phyloP scores from a whole-genome alignment of 35 echinoderm and acorn worm genomes.

The Patiria miniata region DNA sequence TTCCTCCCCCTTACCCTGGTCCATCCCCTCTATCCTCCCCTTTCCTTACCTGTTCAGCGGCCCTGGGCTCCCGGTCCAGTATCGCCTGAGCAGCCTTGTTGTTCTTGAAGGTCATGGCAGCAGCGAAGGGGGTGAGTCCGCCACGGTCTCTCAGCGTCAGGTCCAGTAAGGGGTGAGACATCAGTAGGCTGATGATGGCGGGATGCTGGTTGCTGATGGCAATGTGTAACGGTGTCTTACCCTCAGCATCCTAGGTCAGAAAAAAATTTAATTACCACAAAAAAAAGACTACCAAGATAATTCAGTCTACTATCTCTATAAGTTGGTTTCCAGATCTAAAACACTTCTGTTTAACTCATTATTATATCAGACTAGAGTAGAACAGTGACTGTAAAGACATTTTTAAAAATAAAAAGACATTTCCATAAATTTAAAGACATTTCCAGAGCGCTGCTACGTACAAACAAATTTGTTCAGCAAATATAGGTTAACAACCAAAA shows the following conservation, averaged over 20 bases:
- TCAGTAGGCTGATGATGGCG: constrained; percentile 82
- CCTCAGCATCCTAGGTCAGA: constrained; percentile 78
- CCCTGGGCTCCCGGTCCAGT: constrained; percentile 84
- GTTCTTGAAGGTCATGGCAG: constrained; percentile 94
- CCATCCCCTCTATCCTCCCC: neutral
- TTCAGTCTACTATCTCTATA: no score
- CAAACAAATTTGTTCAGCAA: no score
- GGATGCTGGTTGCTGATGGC: constrained; percentile 96
- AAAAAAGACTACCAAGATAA: no score
- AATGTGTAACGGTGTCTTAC: constrained; percentile 86
- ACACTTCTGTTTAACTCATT: no score
- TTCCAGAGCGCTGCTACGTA: no score
- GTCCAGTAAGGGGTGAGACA: constrained; percentile 96
- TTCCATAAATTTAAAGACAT: no score
- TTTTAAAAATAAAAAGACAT: no score
- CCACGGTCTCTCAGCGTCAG: constrained; percentile 85
- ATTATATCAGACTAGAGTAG: no score
- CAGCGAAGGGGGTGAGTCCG: constrained; percentile 92
- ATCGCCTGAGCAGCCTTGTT: constrained; percentile 98
- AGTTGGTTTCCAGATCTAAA: no score
- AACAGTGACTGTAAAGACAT: no score
- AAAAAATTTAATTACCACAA: no score
- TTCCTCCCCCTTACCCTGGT: neutral
- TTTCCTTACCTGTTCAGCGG: neutral
- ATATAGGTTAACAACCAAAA: no score